Evolutionary conservation across 2,113 vertebrate genomes (phyloP), one percentile per base, ranked within the genome.

Genomic region (Triplophysa dalaica): DNA sequence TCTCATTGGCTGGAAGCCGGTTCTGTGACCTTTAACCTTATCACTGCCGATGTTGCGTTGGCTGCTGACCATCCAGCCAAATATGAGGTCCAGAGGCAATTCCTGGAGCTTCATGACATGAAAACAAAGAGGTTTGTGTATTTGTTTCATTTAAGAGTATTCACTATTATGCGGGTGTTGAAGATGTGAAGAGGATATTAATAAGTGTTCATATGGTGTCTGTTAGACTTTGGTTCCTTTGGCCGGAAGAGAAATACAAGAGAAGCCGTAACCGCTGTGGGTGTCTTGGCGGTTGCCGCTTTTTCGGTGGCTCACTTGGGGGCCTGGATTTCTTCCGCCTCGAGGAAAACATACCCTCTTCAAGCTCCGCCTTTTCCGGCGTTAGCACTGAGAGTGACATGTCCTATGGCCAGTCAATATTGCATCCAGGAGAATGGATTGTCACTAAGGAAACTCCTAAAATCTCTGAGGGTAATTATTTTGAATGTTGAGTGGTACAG

Each of bases 1-100:
- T 97, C 96, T 0, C 94, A 93, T 66, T 99, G 98, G 98, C 91
- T 99, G 24, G 98, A 99, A 91, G 96, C 97, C 1, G 97, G 97
- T 62, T 98, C 97, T 11, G 91, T 95, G 90, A 95, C 90, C 87
- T 88, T 99, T 81, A 95, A 96, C 82, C 96, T 98, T 81, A 91
- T 99, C 82, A 98, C 97, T 17, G 96, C 97, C 45, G 98, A 99
- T 84, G 86, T 99, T 0, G 97, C 98, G 12, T 89, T 99, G 81
- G 98, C 97, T 19, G 95, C 96, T 3, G 97, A 97, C 86, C 97
- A 98, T 88, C 94, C 95, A 14, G 93, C 94, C 48, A 98, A 96
- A 83, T 96, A 97, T 45, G 95, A 97, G 85, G 96, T 95, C n/a
- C 97, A 99, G 86, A 94, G 96, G 77, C 92, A 93, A 33, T 99